Percentiles rank a stretch among this genome's conserved stretches.
Evolutionary conservation across 2,113 vertebrate species (phyloP).

Genomic region (Oreochromis aureus): DNA sequence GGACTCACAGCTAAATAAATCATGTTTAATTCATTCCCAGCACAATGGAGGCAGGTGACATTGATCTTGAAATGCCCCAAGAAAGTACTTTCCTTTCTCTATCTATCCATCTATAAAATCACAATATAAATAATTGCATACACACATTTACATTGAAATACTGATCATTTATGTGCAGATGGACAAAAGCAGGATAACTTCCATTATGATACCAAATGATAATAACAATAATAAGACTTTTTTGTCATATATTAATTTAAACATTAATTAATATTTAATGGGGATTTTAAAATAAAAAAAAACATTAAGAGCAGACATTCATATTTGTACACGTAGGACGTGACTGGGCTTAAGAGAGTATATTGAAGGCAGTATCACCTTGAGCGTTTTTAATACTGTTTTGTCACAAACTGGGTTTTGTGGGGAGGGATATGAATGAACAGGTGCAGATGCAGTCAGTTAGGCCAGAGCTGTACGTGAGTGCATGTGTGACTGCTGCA

Average conservation of each 20-base stretch:
- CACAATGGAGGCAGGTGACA: neutral
- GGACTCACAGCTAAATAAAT: slow-evolving; percentile 36
- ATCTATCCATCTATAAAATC: neutral
- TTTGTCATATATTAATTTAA: neutral
- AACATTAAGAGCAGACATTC: neutral
- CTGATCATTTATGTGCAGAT: neutral
- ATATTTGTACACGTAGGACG: neutral
- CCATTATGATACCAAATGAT: neutral
- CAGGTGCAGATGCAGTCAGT: neutral
- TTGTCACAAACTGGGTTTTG: neutral
- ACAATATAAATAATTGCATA: neutral
- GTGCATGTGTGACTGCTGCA: neutral
- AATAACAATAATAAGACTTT: neutral
- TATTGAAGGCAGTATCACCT: neutral
- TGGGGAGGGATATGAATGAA: neutral
- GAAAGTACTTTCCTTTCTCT: neutral
- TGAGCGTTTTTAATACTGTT: neutral
- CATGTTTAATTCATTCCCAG: slow-evolving; percentile 9
- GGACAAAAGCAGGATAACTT: neutral
- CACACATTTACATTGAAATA: neutral
- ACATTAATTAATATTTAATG: neutral
- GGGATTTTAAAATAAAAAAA: neutral
- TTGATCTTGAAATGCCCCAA: neutral
- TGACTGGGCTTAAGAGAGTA: neutral
- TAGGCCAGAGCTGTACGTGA: neutral